Base-by-base conservation (phyloP, 2,888 invertebrate species). In the Drosophila incognita region DNA sequence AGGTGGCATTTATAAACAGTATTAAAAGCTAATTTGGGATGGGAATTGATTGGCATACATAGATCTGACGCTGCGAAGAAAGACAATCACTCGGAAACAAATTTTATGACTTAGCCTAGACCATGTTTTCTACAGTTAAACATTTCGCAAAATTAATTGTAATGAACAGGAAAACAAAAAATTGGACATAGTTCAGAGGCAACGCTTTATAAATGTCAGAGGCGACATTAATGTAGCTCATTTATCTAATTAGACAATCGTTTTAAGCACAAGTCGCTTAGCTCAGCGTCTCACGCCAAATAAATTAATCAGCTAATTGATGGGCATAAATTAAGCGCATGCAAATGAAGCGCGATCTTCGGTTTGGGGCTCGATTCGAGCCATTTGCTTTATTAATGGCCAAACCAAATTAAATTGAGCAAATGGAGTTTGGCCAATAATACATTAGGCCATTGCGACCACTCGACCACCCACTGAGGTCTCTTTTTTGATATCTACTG, bases 211-310 rank as follows among this genome's bases (percentile, higher is more conserved):
- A 86, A 86, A 87, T 86, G 85, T 84, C 84, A 78, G 78, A 81
- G 62, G 70, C 67, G 77, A 87, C 87, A 81, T 81, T 87, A 87
- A 87, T 81, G 89, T 81, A 79, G 75, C 83, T 66, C 84, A 87
- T 87, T 88, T 89, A 84, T 87, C 89, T 87, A 87, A 87, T 87
- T 88, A 89, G 89, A 89, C 89, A 87, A 87, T 87, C 87, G 82
- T 79, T 82, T 86, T 78, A 79, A 75, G 81, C 69, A 67, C 74
- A 74, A 73, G 72, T 74, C 68, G 60, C 57, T 38, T 62, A 56
- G 63, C 69, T 67, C 33, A 54, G 61, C 66, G 76, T 81, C 82
- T 82, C 83, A 83, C 74, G 86, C 78, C 79, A 85, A 88, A 86
- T 87, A 87, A 84, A 87, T 87, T 87, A 87, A 88, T 87, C 87